These are phyloP conservation scores for Gymnoscopelus braueri DNA, from an alignment of 2,797 vertebrate species.

Conservation along the genomic window DNA sequence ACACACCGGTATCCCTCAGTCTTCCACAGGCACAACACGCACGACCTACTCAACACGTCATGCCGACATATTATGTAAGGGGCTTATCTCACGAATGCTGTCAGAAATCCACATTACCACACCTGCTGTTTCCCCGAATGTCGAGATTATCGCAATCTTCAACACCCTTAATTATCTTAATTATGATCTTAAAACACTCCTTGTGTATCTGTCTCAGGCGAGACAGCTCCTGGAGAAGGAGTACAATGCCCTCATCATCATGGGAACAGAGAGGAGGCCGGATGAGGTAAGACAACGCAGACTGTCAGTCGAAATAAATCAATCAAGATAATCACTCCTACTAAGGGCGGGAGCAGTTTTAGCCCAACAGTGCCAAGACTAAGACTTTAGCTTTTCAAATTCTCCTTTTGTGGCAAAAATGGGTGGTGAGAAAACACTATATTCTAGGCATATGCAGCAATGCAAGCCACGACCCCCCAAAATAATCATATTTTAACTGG, in stretches of 20 bases:
- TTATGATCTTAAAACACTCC: conserved; percentile 28
- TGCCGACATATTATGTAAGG: background rate
- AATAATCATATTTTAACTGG: too few species aligned
- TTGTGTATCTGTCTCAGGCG: conserved; percentile 76
- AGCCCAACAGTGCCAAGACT: background rate
- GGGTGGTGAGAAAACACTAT: background rate
- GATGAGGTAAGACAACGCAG: conserved; percentile 84
- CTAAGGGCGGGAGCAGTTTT: conserved; percentile 18
- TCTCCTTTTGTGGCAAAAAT: conserved; percentile 25
- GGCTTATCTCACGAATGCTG: conserved; percentile 1
- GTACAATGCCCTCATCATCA: conserved; percentile 89
- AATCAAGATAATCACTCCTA: conserved; percentile 31
- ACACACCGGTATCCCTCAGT: conserved; percentile 83
- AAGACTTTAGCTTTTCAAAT: conserved; percentile 13
- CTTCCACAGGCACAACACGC: background rate
- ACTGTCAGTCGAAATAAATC: conserved; percentile 41
- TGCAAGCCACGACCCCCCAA: conserved; percentile 9
- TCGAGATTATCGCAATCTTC: conserved; percentile 28
- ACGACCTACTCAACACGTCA: background rate
- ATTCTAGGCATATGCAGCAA: conserved; percentile 15
- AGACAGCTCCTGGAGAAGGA: conserved; percentile 92
- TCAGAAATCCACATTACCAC: conserved; percentile 7
- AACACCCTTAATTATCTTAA: conserved; percentile 28
- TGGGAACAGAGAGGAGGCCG: conserved; percentile 91
- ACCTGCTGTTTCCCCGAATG: background rate